Evolutionary conservation across 35 echinoderm and acorn worm species (phyloP), one percentile per base, ranked within the genome.

Genomic region (Patiria miniata): DNA sequence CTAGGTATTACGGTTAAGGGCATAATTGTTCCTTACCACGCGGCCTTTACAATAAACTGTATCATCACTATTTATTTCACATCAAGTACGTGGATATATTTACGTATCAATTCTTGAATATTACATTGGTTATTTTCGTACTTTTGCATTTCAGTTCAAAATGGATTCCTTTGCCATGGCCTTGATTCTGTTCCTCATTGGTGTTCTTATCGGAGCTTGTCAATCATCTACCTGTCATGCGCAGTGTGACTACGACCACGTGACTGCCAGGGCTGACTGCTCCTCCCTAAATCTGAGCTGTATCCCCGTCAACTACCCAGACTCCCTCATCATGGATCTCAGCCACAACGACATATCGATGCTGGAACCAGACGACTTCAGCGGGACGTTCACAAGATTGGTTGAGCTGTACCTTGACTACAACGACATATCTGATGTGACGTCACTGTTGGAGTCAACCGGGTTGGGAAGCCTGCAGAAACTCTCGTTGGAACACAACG

Each of bases 301-400:
- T 23, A 73, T 73, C 65, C 65, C 65, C 26, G 65, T 73, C 65
- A 73, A 73, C 65, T 73, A 73, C 65, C 65, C 65, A 36, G 1
- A 36, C 65, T 26, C 65, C 65, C 65, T 73, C 29, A 30, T 73
- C 26, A 73, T 73, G 65, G 65, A 73, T 30, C 65, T 73, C 26
- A 73, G 65, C 65, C 65, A 73, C 65, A 73, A 73, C 65, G 29
- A 73, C 26, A 36, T 73, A 36, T 36, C 65, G 0, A 23, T 32
- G n/a, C 29, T 73, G 65, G 22, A 8, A 10, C 29, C 29, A 23
- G 29, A 9, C 65, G 65, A 73, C 34, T 73, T 73, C 65, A 12
- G 12, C 42, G 42, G 42, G 4, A 47, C 4, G 42, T 47, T 47
- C 42, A 47, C 4, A 4, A 47, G 42, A 12, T 12, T 47, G 42